Conservation (phyloP, 2,888 invertebrate genomes). For the Encarsia formosa region DNA sequence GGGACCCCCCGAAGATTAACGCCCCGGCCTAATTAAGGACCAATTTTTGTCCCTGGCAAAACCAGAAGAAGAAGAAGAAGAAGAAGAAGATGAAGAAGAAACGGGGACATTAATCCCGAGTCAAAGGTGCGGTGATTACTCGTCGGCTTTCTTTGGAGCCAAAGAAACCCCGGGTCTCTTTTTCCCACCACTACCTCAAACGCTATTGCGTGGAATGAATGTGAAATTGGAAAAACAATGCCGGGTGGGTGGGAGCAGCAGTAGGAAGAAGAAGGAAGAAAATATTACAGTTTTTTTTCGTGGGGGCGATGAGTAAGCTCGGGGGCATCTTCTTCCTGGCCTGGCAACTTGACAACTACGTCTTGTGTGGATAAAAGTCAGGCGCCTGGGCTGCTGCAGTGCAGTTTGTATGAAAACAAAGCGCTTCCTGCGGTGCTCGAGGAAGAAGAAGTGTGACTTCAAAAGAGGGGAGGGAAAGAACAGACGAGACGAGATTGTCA, state of each 20-base stretch:
- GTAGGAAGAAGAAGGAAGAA: neutral
- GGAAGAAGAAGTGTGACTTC: constrained; percentile 21
- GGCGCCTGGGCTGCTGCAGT: constrained; percentile 4
- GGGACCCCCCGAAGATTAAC: too few species aligned
- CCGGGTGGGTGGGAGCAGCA: too few species aligned
- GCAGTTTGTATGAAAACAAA: constrained; percentile 29
- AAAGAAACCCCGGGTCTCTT: too few species aligned
- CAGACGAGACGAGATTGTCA: too few species aligned
- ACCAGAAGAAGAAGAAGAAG: constrained; percentile 1
- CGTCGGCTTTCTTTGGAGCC: too few species aligned
- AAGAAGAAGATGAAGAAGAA: constrained; percentile 2
- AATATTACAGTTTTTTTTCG: constrained; percentile 16
- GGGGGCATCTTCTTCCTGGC: constrained; percentile 23
- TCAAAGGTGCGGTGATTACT: too few species aligned
- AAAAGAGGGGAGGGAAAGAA: too few species aligned
- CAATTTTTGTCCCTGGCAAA: too few species aligned
- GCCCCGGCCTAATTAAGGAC: too few species aligned
- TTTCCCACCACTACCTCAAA: too few species aligned
- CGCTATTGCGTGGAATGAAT: constrained; percentile 26
- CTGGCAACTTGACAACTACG: constrained; percentile 50
- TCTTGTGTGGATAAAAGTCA: constrained; percentile 26
- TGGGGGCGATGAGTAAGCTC: constrained; percentile 26
- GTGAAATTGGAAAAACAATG: constrained; percentile 27
- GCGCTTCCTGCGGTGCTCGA: constrained; percentile 25
- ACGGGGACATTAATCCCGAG: too few species aligned